Evolutionary conservation across 2,888 invertebrate species (phyloP), one percentile per base, ranked within the genome.

Genomic region (Mamestra brassicae): DNA sequence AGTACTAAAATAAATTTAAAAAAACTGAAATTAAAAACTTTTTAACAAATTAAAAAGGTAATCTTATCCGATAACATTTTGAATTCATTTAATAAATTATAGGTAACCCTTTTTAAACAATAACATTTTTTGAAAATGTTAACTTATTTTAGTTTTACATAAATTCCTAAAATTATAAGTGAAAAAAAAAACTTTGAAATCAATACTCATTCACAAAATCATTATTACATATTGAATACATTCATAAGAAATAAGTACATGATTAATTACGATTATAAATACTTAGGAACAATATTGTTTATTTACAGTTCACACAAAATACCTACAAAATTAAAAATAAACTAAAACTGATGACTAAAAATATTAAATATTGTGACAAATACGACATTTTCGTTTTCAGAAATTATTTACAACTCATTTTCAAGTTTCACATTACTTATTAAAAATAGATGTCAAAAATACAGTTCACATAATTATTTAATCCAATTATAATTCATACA

Each of bases 221-320:
- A 85, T 72, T 72, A 68, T 70, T 63, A 77, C 5, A 74, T 67
- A 74, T 67, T 74, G 67, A 85, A 83, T 85, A 82, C 73, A 74
- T 79, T 85, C 66, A 83, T 78, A 81, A 75, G 73, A 82, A 82
- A 84, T 83, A 81, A 83, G 66, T 84, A 85, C 81, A 81, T 69
- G 85, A 85, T 81, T 77, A 81, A 84, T 84, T 74, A 83, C 82
- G 75, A 85, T 83, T 83, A 85, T 75, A 83, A 85, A 81, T 80
- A 86, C 76, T 83, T 83, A 84, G 85, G 84, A 85, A 85, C 78
- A 76, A 85, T 81, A 80, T 85, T 74, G 71, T 75, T 85, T 85
- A 75, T 85, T 85, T 81, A 80, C 81, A 85, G 74, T 75, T 70
- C 76, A 79, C 85, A 79, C 69, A 83, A 81, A 78, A 67, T 64